Conservation (phyloP, 2,888 invertebrate species). For the Crepidodera aurea region DNA sequence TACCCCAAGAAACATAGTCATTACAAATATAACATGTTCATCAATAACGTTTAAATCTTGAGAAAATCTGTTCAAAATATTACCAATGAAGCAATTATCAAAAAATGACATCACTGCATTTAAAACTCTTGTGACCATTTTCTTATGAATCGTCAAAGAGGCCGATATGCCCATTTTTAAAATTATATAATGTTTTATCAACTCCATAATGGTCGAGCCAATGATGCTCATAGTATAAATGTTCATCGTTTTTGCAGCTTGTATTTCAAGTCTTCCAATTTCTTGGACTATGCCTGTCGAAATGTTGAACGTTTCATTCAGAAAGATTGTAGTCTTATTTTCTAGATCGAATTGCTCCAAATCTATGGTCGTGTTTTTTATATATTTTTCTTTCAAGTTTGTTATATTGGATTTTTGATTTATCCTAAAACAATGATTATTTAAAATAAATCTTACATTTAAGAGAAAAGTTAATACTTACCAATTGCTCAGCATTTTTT, state of each 20-base stretch:
- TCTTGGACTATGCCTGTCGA: constrained; percentile 23
- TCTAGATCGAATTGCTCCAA: neutral
- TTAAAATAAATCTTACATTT: too few species aligned
- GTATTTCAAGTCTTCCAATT: constrained; percentile 20
- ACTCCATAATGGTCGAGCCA: constrained; percentile 40
- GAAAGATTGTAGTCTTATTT: neutral
- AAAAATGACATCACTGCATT: constrained; percentile 51
- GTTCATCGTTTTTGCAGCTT: constrained; percentile 38
- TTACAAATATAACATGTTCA: constrained; percentile 45
- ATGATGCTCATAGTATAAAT: constrained; percentile 48
- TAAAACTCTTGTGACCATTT: constrained; percentile 47
- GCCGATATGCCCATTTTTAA: constrained; percentile 45
- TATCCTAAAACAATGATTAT: constrained; percentile 18
- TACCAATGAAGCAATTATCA: constrained; percentile 52
- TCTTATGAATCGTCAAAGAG: constrained; percentile 49
- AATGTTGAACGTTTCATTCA: neutral
- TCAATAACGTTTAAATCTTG: constrained; percentile 51
- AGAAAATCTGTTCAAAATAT: constrained; percentile 54
- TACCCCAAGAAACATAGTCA: constrained; percentile 41
- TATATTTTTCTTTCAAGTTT: constrained; percentile 7
- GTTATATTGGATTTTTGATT: constrained; percentile 20
- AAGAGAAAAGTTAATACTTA: too few species aligned
- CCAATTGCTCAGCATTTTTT: constrained; percentile 51
- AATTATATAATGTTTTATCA: constrained; percentile 46
- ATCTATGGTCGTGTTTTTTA: constrained; percentile 7